These are phyloP conservation scores for Ennomos fuscantarius DNA, from an alignment of 2,888 invertebrate genomes.

Conservation along the genomic window DNA sequence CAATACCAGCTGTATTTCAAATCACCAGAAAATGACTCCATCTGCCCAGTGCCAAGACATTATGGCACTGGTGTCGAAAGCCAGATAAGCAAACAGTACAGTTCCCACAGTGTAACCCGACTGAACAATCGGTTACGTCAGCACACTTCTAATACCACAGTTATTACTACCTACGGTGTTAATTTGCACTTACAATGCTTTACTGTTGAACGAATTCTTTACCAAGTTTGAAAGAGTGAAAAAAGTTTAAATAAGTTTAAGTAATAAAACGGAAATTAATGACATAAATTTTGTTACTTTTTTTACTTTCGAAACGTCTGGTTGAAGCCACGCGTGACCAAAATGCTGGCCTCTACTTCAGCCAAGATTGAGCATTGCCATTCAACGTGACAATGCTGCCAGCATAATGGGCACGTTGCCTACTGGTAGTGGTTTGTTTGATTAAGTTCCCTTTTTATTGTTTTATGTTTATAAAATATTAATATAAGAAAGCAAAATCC, in stretches of 20 bases:
- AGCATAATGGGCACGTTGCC: too few relatives aligned
- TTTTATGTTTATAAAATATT: too few relatives aligned
- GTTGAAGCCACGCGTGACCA: too few relatives aligned
- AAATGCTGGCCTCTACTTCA: too few relatives aligned
- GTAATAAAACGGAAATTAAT: not conserved
- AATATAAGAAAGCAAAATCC: too few relatives aligned
- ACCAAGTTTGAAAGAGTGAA: not conserved
- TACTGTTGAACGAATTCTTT: slow-evolving; percentile 20
- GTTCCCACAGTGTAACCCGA: slow-evolving; percentile 27
- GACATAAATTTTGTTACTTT: too few relatives aligned
- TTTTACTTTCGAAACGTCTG: too few relatives aligned
- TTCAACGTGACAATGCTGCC: too few relatives aligned
- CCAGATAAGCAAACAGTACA: slow-evolving; percentile 12
- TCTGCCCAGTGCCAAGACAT: slow-evolving; percentile 8
- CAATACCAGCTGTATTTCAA: too few relatives aligned
- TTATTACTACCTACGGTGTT: slow-evolving; percentile 20
- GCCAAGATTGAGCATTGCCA: too few relatives aligned
- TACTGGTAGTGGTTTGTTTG: too few relatives aligned
- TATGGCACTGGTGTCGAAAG: slow-evolving; percentile 18
- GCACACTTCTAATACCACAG: slow-evolving; percentile 9
- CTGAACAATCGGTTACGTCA: slow-evolving; percentile 35
- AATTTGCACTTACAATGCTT: slow-evolving; percentile 36
- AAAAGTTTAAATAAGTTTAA: not conserved
- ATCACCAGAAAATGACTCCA: not conserved
- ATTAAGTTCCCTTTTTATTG: too few relatives aligned